Conservation (phyloP, 1,140 invertebrate species). For the Euschistus heros region DNA sequence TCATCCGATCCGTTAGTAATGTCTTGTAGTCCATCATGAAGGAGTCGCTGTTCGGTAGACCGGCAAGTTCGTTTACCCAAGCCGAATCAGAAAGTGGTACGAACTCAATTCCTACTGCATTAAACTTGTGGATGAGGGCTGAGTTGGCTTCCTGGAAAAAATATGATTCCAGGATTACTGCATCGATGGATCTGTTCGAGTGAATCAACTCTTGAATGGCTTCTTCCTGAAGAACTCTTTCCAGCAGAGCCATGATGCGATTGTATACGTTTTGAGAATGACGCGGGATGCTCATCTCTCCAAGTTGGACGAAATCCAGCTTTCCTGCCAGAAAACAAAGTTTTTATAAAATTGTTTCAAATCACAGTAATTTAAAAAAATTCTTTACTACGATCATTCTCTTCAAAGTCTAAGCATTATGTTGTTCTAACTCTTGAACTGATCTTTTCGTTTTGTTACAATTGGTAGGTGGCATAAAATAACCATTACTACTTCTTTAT, state of each 20-base stretch:
- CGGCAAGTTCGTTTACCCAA: slow-evolving; percentile 21
- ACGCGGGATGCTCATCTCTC: not conserved
- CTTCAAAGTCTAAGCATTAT: no score
- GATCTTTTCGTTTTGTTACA: no score
- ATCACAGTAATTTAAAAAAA: no score
- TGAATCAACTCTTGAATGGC: not conserved
- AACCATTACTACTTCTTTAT: no score
- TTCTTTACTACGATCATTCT: no score
- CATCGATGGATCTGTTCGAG: slow-evolving; percentile 30
- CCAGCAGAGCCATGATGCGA: not conserved
- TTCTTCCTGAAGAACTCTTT: not conserved
- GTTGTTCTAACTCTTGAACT: no score
- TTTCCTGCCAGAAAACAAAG: not conserved
- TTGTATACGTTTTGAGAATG: not conserved
- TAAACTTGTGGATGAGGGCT: slow-evolving; percentile 30
- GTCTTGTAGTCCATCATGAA: slow-evolving; percentile 14
- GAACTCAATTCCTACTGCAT: slow-evolving; percentile 28
- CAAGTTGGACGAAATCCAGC: not conserved
- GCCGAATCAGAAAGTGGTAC: not conserved
- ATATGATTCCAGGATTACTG: slow-evolving; percentile 33
- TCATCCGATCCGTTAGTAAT: slow-evolving; percentile 1
- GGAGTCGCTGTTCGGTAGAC: not conserved
- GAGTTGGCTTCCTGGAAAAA: slow-evolving; percentile 31
- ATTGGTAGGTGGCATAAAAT: no score
- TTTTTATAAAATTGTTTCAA: no score